Conservation (phyloP, 2,888 invertebrate genomes). For the Ornithoptera alexandrae region DNA sequence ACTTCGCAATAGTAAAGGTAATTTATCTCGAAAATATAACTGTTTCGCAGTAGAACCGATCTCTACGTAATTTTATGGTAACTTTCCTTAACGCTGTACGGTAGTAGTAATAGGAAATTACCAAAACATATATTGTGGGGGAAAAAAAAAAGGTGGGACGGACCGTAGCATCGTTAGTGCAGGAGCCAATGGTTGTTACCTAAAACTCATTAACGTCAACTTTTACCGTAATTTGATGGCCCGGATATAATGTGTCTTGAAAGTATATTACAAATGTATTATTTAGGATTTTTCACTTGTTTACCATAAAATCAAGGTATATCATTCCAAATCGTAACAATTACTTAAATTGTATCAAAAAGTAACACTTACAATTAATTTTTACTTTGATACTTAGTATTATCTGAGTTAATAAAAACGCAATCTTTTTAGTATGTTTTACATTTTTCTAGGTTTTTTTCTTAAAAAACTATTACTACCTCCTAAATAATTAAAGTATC, state of each 20-base stretch:
- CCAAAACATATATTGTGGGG: constrained; percentile 69
- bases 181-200: constrained; percentile 77
- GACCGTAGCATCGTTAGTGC: constrained; percentile 68
- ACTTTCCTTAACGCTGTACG: constrained; percentile 48
- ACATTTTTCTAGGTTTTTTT: too few species aligned
- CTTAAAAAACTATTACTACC: too few species aligned
- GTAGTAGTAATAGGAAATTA: constrained; percentile 67
- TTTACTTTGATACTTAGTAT: too few species aligned
- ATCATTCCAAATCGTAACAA: too few species aligned
- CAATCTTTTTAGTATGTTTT: too few species aligned
- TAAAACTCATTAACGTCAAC: constrained; percentile 77
- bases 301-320: background rate
- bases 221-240: constrained; percentile 73
- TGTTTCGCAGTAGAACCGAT: constrained; percentile 20
- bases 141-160: constrained; percentile 75
- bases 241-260: constrained; percentile 35
- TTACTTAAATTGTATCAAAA: too few species aligned
- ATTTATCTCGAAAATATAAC: background rate
- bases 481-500: too few species aligned
- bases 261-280: background rate
- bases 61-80: constrained; percentile 27
- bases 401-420: too few species aligned
- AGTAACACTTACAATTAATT: too few species aligned
- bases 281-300: background rate
- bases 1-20: too few species aligned